Evolutionary conservation across 2,113 vertebrate genomes (phyloP), one percentile per base, ranked within the genome.

Genomic region (Crotalus helleri): DNA sequence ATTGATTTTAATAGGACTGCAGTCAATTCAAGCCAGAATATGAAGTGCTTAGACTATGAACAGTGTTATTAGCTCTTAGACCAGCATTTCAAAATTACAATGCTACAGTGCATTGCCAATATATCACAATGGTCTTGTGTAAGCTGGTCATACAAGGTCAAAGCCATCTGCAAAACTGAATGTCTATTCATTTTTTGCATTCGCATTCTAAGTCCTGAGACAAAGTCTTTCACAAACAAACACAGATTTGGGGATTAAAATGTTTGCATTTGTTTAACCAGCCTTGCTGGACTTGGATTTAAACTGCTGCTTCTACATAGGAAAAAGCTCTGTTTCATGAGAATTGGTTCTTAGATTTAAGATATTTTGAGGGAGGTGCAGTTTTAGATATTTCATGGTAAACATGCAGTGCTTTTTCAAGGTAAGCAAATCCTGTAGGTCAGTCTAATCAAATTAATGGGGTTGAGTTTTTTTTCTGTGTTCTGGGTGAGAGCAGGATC

Each of bases 401-500:
- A 90, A 95, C 33, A 55, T 55, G 88, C 61, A 90, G 94, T 92
- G 91, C 51, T 39, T 21, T 87, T 89, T 55, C n/a, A 55, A 46
- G 58, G 89, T 93, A 89, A 96, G 85, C 64, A 87, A 91, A 91
- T 33, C 23, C 53, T 59, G 69, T 46, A 39, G 58, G 54, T 15
- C 23, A 59, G 29, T 59, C 54, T n/a, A 53, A 44, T 58, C 54
- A 85, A 90, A 61, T 95, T 92, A 94, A 90, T 95, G 95, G 93
- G 93, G 92, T 91, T 90, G 91, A 0, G 1, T 90, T 91, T 90
- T 91, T 58, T 92, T 93, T 94, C 92, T 91, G 94, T 92, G 90
- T 93, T 95, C 94, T 95, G 93, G 74, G 91, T 94, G 86, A 92
- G 95, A 95, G 90, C 90, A 90, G 39, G 93, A 93, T 44, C 94